A percentile compares a stretch with the other conserved stretches of the same genome.
Conservation (phyloP, 2,888 invertebrate species). For the Carabus problematicus region DNA sequence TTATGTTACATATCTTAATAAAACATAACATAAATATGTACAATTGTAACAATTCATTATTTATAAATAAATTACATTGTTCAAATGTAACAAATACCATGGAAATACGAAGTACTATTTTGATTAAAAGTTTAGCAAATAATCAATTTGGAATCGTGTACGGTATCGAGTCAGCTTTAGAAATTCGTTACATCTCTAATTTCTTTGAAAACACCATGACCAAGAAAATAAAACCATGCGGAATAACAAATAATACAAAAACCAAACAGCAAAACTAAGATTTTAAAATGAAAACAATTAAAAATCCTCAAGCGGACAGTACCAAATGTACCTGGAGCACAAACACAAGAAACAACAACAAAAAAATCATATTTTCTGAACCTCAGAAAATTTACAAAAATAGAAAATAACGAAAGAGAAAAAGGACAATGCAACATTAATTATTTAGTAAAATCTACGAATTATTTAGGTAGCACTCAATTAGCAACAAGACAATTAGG, state of each 20-base stretch:
- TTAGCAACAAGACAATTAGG: constrained; percentile 34
- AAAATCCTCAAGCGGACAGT: constrained; percentile 20
- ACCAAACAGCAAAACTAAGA: constrained; percentile 16
- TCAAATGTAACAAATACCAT: too few species aligned
- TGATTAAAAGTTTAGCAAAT: too few species aligned
- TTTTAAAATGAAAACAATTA: constrained; percentile 14
- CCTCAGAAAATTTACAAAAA: too few species aligned
- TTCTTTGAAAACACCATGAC: constrained; percentile 15
- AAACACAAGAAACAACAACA: constrained; percentile 8
- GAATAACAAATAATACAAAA: constrained; percentile 24
- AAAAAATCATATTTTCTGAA: not conserved
- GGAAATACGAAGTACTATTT: too few species aligned
- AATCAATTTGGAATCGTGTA: too few species aligned
- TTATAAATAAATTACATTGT: too few species aligned
- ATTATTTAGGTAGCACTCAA: constrained; percentile 16
- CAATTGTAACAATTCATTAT: too few species aligned
- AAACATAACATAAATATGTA: too few species aligned
- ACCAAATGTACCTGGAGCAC: constrained; percentile 34
- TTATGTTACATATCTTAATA: too few species aligned
- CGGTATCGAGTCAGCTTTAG: too few species aligned
- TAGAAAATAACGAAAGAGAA: constrained; percentile 23
- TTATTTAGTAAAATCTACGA: constrained; percentile 34
- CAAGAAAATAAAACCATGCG: constrained; percentile 36
- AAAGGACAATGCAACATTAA: constrained; percentile 31
- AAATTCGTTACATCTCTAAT: too few species aligned